Conservation (phyloP, 2,113 vertebrate species). For the rat (Rattus norvegicus) region DNA sequence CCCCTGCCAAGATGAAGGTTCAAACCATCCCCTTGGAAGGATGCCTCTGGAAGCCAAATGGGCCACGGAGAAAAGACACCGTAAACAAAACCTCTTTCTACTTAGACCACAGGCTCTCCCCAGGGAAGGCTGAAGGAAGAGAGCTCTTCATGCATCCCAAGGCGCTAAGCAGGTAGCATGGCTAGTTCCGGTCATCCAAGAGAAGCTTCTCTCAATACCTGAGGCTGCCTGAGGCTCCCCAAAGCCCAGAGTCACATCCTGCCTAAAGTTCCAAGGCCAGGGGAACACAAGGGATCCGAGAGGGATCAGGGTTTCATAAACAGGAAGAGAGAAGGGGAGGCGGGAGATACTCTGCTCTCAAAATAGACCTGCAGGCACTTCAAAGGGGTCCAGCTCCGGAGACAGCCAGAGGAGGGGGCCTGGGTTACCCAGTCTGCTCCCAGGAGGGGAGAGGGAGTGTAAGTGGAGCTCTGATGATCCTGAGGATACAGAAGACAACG, state of each 20-base stretch:
- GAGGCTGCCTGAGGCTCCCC: constrained; percentile 57
- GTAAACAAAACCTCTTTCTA: background rate
- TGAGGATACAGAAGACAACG: background rate
- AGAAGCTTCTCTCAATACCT: constrained; percentile 52
- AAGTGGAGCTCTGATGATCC: background rate
- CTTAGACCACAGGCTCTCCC: background rate
- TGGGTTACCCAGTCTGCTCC: constrained; percentile 31
- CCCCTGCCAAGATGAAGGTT: background rate
- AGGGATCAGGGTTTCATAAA: constrained; percentile 80
- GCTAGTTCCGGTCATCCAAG: background rate
- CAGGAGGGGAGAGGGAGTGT: constrained; percentile 39
- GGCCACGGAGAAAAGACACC: background rate
- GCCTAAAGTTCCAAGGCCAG: constrained; percentile 58
- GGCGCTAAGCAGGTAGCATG: background rate
- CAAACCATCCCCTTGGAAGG: background rate
- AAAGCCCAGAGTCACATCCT: constrained; percentile 76
- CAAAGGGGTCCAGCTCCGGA: constrained; percentile 62
- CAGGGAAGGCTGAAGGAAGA: background rate
- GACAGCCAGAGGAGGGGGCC: constrained; percentile 50
- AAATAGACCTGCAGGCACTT: constrained; percentile 74
- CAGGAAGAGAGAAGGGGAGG: constrained; percentile 81
- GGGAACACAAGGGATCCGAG: constrained; percentile 45
- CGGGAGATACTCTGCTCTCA: constrained; percentile 71
- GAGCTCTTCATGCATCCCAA: constrained; percentile 30
- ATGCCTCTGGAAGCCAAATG: constrained; percentile 12